These are phyloP conservation scores for Gymnogyps californianus DNA, from an alignment of 2,113 vertebrate species.

Conservation along the genomic window DNA sequence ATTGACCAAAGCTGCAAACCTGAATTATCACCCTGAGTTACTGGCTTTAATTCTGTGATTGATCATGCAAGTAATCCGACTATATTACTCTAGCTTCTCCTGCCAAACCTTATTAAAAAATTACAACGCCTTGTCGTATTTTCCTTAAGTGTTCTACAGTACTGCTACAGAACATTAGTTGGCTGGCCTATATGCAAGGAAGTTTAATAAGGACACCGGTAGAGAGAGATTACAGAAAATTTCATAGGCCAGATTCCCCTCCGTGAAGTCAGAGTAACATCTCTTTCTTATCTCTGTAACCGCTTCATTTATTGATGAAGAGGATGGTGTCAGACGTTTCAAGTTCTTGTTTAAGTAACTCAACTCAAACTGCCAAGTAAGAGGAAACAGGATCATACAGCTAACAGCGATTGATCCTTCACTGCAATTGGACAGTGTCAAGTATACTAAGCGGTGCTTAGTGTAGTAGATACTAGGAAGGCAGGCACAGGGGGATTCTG, in stretches of 20 bases:
- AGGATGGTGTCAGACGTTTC: neutral
- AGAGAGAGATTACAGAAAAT: neutral
- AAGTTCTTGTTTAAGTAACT: neutral
- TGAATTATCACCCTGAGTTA: neutral
- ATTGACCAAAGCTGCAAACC: neutral
- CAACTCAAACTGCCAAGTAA: neutral
- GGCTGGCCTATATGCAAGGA: neutral
- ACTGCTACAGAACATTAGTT: neutral
- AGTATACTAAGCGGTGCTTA: neutral
- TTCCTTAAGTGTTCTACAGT: neutral
- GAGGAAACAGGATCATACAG: neutral
- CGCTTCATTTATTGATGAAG: conserved; percentile 38
- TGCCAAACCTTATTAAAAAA: neutral
- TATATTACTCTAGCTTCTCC: neutral
- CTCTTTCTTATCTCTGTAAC: neutral
- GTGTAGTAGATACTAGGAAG: neutral
- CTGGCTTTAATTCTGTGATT: neutral
- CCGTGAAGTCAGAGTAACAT: neutral
- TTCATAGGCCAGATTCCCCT: neutral
- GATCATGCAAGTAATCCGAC: neutral
- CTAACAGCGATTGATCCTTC: neutral
- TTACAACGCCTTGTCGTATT: neutral
- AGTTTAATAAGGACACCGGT: neutral
- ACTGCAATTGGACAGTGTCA: neutral
- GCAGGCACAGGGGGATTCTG: neutral